phyloP scores from a whole-genome alignment of 1,140 invertebrate species.

The Globodera ellingtonae region DNA sequence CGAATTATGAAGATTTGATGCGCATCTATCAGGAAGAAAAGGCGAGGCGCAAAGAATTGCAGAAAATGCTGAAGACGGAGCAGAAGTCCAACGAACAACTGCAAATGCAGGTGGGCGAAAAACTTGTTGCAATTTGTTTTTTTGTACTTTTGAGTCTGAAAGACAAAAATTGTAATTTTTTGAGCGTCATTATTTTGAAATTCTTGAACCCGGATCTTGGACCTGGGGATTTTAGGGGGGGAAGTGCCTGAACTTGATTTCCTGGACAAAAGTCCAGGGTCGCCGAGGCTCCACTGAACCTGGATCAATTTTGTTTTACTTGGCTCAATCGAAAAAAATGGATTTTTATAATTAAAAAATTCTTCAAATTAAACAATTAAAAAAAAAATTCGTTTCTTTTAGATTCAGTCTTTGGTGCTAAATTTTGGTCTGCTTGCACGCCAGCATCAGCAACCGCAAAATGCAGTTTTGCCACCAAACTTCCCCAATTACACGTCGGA shows the following conservation, averaged over 20 bases:
- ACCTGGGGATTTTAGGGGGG: too few species aligned
- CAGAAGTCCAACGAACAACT: conserved; percentile 2
- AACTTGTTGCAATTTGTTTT: neutral
- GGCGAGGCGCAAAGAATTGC: conserved; percentile 1
- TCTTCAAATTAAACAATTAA: neutral
- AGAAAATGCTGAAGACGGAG: neutral
- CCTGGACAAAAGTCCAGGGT: too few species aligned
- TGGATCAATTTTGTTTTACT: too few species aligned
- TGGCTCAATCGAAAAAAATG: neutral
- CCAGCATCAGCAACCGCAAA: conserved; percentile 6
- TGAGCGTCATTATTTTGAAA: too few species aligned
- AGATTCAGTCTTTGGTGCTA: neutral
- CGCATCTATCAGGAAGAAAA: neutral
- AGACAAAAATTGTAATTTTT: too few species aligned
- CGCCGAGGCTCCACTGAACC: too few species aligned
- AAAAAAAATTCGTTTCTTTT: neutral
- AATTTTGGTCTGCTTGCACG: conserved; percentile 1
- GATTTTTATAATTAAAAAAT: neutral
- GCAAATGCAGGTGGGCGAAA: neutral
- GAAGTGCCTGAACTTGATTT: too few species aligned
- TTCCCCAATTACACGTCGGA: neutral
- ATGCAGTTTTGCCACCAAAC: neutral
- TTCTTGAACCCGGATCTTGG: too few species aligned
- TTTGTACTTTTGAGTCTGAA: neutral
- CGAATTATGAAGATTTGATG: neutral